Evolutionary conservation across 1,140 invertebrate genomes (phyloP).

Genomic region (Octopus sinensis): DNA sequence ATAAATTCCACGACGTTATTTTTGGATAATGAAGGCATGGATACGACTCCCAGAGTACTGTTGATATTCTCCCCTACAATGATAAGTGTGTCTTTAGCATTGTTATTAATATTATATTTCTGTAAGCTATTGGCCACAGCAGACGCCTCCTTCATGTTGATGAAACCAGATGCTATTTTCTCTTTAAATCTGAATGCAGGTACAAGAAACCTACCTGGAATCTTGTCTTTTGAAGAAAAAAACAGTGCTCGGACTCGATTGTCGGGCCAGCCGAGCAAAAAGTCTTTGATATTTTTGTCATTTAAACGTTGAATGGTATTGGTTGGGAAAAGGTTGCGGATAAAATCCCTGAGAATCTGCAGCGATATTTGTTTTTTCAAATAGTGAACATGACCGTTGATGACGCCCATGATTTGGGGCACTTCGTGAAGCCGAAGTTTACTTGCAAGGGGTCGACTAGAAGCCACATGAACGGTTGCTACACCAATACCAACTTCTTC

Average conservation of each 20-base stretch:
- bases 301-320: slow-evolving; percentile 58
- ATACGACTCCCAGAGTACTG: background rate
- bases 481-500: slow-evolving; percentile 67
- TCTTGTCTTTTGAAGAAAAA: slow-evolving; percentile 74
- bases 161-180: slow-evolving; percentile 81
- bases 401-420: slow-evolving; percentile 76
- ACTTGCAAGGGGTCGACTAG: slow-evolving; percentile 72
- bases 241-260: slow-evolving; percentile 86
- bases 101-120: slow-evolving; percentile 61
- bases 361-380: slow-evolving; percentile 40
- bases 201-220: slow-evolving; percentile 80
- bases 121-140: slow-evolving; percentile 50
- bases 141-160: slow-evolving; percentile 41
- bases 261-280: slow-evolving; percentile 84
- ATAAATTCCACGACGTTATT: slow-evolving; percentile 82
- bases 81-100: background rate
- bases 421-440: slow-evolving; percentile 75
- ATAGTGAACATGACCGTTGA: slow-evolving; percentile 76
- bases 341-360: slow-evolving; percentile 48
- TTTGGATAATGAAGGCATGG: slow-evolving; percentile 43
- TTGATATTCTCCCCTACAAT: background rate
- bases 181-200: slow-evolving; percentile 81
- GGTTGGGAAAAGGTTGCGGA: slow-evolving; percentile 44
- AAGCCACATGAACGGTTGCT: slow-evolving; percentile 79
- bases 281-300: slow-evolving; percentile 72